Base-by-base conservation (phyloP, 2,113 vertebrate species). In the Rhea americana region DNA sequence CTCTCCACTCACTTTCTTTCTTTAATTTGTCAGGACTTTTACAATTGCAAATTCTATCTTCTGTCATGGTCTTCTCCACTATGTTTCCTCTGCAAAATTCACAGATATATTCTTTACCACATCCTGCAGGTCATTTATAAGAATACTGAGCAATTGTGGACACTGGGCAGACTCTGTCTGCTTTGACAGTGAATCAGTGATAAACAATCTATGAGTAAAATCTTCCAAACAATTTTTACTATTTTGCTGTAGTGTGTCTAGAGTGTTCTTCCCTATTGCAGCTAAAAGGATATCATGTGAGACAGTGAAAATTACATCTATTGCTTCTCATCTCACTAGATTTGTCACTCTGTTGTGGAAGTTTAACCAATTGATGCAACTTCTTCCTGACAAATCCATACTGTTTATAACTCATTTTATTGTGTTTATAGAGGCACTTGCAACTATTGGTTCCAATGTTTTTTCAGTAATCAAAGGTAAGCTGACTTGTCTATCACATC, bases 301-400 rank as follows among this genome's bases (percentile, higher is more conserved):
- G 32, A 20, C 48, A 76, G 73, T 13, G 63, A 81, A 2, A 84
- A 74, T 0, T 0, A 19, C 45, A 65, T 65, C 1, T 1, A 24
- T 81, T 24, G 20, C 55, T 43, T 37, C 58, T 88, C 43, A 39
- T 74, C 53, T 5, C 0, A 25, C 18, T 0, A 0, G 15, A 66
- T 77, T 35, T 7, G 0, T 43, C 63, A 51, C 24, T 21, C 51
- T 66, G 21, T 24, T 73, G 45, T 45, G 24, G 59, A 66, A 83
- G 8, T 81, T 56, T 32, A 81, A 51, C 10, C 61, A 63, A 65
- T 22, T 14, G 18, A 66, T 63, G 56, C 6, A 63, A 43, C 21
- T 68, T 65, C 18, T 30, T 88, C 68, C 48, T 89, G 63, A 81
- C 15, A 83, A 70, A 88, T 26, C 68, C 59, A 5, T 0, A 0